Evolutionary conservation across 2,113 vertebrate genomes (phyloP), one percentile per base, ranked within the genome.

Genomic region (Poeciliopsis turrubarensis): DNA sequence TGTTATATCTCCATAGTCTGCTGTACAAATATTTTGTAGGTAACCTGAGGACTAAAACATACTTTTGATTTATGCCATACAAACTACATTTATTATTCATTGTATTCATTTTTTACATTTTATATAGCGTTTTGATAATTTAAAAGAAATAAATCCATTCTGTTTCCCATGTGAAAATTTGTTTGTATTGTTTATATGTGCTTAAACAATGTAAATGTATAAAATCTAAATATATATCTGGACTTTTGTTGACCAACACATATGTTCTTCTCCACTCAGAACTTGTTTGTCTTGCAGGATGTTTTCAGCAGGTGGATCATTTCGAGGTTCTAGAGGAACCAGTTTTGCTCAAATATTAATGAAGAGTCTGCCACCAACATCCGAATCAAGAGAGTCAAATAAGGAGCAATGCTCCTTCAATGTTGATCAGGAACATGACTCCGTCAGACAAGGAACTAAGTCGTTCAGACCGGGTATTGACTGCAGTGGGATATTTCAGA

Each of bases 291-390:
- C 30, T 65, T 26, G 10, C 60, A 78, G 30, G 60, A 89, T 91
- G 86, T 81, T 80, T 73, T 12, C 12, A 10, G 2, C 22, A 29
- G n/a, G 65, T 19, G 51, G 69, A 19, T 87, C 91, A 39, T 83
- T 77, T 64, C 86, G 27, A 60, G 64, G 77, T 3, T 73, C 86
- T 2, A 86, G 78, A 6, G 64, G 85, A 27, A 63, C 88, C 0
- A 30, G 60, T n/a, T 92, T 86, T 68, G 74, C 86, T 4, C 70
- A 88, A 19, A 72, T 85, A 0, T 70, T 86, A 11, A 92, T 79
- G 71, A 92, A 51, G 63, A 82, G 92, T 63, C 54, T 75, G 17
- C 78, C 80, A 0, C 14, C 26, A 0, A 15, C 3, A 0, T 60
- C 83, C 27, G 70, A 12, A 25, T 29, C 0, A 17, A 60, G 14